phyloP scores from a whole-genome alignment of 2,888 invertebrate genomes.

The Norana najaformis region DNA sequence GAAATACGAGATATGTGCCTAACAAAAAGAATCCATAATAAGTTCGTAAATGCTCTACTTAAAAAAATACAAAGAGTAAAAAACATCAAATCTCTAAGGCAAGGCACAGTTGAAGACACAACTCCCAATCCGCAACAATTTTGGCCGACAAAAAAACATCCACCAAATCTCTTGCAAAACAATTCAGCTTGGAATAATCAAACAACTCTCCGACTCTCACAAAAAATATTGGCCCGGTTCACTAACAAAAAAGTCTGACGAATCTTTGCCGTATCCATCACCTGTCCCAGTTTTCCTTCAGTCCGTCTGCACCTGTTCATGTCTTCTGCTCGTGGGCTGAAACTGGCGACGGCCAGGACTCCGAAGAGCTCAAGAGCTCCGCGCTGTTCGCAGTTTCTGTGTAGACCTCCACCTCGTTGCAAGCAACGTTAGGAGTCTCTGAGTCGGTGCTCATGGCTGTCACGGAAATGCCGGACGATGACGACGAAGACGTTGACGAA shows the following conservation, averaged over 20 bases:
- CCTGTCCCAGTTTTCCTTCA: background rate
- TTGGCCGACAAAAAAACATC: too few species aligned
- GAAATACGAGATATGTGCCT: background rate
- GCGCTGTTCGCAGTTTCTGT: background rate
- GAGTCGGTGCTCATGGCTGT: background rate
- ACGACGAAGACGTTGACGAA: background rate
- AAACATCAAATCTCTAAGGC: background rate
- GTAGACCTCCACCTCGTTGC: background rate
- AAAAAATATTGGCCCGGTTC: background rate
- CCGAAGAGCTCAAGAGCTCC: background rate
- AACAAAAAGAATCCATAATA: background rate
- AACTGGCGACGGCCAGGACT: background rate
- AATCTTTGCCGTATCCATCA: background rate
- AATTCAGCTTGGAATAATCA: background rate
- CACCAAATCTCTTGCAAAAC: background rate
- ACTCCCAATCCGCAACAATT: slow-evolving; percentile 4
- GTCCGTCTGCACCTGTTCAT: background rate
- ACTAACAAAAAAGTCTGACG: background rate
- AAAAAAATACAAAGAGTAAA: background rate
- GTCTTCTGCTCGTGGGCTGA: background rate
- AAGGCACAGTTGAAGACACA: background rate
- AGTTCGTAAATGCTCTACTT: background rate
- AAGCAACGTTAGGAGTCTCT: background rate
- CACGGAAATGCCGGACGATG: background rate
- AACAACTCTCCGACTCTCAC: background rate